Evolutionary conservation across 2,113 vertebrate genomes (phyloP).

Genomic region (Thryonomys swinderianus): DNA sequence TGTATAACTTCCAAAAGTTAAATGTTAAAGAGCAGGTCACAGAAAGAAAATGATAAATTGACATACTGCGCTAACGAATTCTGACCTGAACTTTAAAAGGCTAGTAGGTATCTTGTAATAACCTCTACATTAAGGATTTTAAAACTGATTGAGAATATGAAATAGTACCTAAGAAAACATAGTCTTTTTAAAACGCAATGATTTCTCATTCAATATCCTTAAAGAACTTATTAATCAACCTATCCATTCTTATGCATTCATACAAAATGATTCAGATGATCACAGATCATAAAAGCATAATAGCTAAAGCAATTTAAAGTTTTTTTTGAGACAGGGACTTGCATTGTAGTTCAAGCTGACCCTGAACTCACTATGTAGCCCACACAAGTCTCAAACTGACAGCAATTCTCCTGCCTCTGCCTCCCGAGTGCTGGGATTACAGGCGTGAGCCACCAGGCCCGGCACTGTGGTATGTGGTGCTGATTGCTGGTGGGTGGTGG

Average conservation of each 20-base stretch:
- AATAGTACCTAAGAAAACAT: not conserved
- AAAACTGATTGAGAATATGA: not conserved
- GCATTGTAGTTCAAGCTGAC: too few relatives aligned
- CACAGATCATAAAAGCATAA: not conserved
- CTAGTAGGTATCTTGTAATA: not conserved
- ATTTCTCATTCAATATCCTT: not conserved
- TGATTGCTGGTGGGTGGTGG: too few relatives aligned
- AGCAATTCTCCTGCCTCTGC: too few relatives aligned
- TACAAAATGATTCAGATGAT: not conserved
- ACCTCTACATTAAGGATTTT: not conserved
- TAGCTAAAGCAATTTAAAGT: not conserved
- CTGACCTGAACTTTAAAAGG: slow-evolving; percentile 58
- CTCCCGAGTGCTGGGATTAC: too few relatives aligned
- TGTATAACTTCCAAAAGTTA: slow-evolving; percentile 11
- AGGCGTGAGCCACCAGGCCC: too few relatives aligned
- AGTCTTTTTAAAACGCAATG: not conserved
- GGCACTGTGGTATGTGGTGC: too few relatives aligned
- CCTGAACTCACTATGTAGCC: too few relatives aligned
- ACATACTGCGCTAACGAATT: not conserved
- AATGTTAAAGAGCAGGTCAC: slow-evolving; percentile 31
- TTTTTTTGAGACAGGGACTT: too few relatives aligned
- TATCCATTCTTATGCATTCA: not conserved
- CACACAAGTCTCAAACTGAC: too few relatives aligned
- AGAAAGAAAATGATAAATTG: not conserved
- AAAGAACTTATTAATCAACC: not conserved